phyloP scores from a whole-genome alignment of 2,797 vertebrate species.

The Lagocephalus sceleratus region DNA sequence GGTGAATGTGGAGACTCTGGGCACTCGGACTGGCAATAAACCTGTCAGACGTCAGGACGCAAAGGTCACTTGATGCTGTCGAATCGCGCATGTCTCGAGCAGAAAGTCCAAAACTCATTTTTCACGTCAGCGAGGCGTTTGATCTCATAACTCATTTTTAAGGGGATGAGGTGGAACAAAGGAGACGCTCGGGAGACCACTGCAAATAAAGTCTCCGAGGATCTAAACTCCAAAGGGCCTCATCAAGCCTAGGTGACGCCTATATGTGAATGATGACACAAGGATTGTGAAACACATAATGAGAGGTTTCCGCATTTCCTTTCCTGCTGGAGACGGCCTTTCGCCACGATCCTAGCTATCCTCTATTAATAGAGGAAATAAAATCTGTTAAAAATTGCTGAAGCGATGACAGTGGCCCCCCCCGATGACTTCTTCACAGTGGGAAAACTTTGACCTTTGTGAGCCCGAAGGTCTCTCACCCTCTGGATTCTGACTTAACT shows the following conservation, averaged over 20 bases:
- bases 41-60: conserved; percentile 65
- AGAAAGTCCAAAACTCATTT: too few relatives aligned
- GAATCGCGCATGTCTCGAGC: background rate
- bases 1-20: conserved; percentile 81
- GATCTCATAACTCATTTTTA: too few relatives aligned
- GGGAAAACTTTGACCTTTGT: conserved; percentile 19
- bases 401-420: conserved; percentile 7
- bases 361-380: background rate
- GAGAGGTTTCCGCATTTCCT: too few relatives aligned
- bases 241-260: too few relatives aligned
- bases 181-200: too few relatives aligned
- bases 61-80: background rate
- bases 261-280: too few relatives aligned
- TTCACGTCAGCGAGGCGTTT: too few relatives aligned
- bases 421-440: conserved; percentile 13
- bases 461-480: conserved; percentile 9
- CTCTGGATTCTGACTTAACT: conserved; percentile 16
- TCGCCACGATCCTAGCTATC: background rate
- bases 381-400: background rate
- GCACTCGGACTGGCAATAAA: conserved; percentile 90
- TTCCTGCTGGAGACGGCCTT: background rate
- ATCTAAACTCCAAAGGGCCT: too few relatives aligned
- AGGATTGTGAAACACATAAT: too few relatives aligned
- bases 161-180: too few relatives aligned
- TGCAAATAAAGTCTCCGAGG: too few relatives aligned